A percentile compares a stretch with the other conserved stretches of the same genome.
phyloP scores from a whole-genome alignment of 2,888 invertebrate species.

The Mythimna loreyi region DNA sequence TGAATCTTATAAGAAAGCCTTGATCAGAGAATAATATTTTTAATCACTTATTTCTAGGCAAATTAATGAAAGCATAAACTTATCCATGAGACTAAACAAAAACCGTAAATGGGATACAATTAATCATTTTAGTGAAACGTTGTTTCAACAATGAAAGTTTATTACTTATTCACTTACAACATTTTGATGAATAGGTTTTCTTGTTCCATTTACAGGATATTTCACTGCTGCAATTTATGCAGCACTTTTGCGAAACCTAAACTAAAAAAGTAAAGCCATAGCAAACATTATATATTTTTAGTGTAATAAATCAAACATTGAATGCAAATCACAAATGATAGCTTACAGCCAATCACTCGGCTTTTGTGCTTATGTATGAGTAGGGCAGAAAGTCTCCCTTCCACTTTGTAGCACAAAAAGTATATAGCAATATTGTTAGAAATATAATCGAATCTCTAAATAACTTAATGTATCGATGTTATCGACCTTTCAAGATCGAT shows the following conservation, averaged over 20 bases:
- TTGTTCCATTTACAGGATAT: background rate
- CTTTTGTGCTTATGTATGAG: background rate
- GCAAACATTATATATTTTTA: background rate
- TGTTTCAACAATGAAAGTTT: slow-evolving; percentile 16
- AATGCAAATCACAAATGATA: background rate
- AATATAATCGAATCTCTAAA: no score
- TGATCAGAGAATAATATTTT: no score
- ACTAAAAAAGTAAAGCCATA: background rate
- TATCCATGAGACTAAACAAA: slow-evolving; percentile 3
- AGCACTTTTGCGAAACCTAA: background rate
- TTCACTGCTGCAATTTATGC: background rate
- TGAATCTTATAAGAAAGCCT: no score
- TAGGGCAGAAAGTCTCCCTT: background rate
- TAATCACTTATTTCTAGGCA: background rate
- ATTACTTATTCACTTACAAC: background rate
- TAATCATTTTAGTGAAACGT: slow-evolving; percentile 16
- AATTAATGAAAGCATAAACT: slow-evolving; percentile 23
- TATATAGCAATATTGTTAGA: no score
- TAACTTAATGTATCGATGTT: no score
- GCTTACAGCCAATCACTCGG: background rate
- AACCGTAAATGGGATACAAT: slow-evolving; percentile 16
- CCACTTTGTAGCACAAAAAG: no score
- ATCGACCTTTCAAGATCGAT: no score
- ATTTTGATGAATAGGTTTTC: background rate
- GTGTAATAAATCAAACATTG: background rate